Conservation (phyloP, 2,797 vertebrate genomes). For the Myotis vivesi region DNA sequence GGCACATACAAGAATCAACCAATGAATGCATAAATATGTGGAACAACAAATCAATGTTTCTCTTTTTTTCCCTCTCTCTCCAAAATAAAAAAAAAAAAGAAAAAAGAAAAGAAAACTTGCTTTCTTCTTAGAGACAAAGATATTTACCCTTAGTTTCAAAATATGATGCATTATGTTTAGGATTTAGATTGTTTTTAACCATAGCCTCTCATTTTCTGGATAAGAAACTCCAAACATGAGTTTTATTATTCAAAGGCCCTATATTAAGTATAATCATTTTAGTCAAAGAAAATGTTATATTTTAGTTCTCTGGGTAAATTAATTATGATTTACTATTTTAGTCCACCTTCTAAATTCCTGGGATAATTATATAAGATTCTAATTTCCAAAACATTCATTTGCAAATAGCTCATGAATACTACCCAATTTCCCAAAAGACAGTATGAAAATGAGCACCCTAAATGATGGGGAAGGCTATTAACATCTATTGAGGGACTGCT, state of each 20-base stretch:
- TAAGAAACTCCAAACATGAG: slow-evolving; percentile 52
- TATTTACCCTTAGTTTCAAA: slow-evolving; percentile 41
- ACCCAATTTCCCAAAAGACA: slow-evolving; percentile 76
- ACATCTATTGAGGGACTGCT: slow-evolving; percentile 58
- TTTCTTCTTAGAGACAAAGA: slow-evolving; percentile 44
- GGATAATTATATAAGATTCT: slow-evolving; percentile 73
- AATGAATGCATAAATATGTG: not conserved
- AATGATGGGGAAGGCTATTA: slow-evolving; percentile 73
- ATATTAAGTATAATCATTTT: slow-evolving; percentile 57
- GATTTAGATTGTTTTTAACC: slow-evolving; percentile 36
- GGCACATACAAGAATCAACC: not conserved
- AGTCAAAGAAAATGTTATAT: slow-evolving; percentile 69
- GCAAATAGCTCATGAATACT: slow-evolving; percentile 78
- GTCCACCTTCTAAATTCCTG: slow-evolving; percentile 73
- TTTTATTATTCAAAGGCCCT: slow-evolving; percentile 54
- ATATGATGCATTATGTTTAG: slow-evolving; percentile 35
- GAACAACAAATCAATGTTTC: not conserved
- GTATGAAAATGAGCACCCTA: slow-evolving; percentile 75
- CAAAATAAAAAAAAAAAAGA: not conserved
- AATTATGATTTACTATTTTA: slow-evolving; percentile 76
- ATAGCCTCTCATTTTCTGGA: slow-evolving; percentile 39
- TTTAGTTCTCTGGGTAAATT: slow-evolving; percentile 75
- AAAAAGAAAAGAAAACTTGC: slow-evolving; percentile 5
- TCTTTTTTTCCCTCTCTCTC: not conserved
- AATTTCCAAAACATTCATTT: slow-evolving; percentile 79